phyloP scores from a whole-genome alignment of 2,888 invertebrate species.

The Mythimna loreyi region DNA sequence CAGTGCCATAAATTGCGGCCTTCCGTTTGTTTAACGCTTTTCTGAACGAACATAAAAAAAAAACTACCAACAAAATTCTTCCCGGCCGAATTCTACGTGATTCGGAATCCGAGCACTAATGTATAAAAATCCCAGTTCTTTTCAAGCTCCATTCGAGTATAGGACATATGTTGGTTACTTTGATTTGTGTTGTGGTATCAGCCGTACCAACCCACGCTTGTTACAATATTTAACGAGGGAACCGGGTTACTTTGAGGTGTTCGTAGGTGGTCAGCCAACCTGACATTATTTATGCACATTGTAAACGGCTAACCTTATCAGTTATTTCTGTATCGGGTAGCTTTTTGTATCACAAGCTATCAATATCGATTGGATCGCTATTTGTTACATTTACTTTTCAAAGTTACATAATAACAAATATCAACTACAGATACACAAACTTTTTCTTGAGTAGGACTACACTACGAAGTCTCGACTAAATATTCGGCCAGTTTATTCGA shows the following conservation, averaged over 20 bases:
- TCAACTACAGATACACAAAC: not conserved
- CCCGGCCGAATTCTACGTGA: constrained; percentile 8
- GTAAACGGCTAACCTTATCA: constrained; percentile 26
- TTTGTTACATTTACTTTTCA: not conserved
- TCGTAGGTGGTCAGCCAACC: constrained; percentile 35
- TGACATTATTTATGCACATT: constrained; percentile 36
- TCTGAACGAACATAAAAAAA: constrained; percentile 9
- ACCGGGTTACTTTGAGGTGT: constrained; percentile 30
- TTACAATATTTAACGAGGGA: constrained; percentile 44
- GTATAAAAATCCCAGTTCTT: constrained; percentile 12
- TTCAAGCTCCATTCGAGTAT: constrained; percentile 10
- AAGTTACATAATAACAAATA: not conserved
- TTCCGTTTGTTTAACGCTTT: constrained; percentile 3
- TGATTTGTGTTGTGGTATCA: constrained; percentile 46
- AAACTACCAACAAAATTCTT: not conserved
- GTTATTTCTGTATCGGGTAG: constrained; percentile 14
- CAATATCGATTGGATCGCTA: constrained; percentile 7
- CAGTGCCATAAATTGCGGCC: constrained; percentile 2
- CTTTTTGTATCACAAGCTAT: constrained; percentile 6
- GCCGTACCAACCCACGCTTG: constrained; percentile 36
- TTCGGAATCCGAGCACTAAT: not conserved
- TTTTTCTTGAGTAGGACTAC: not conserved
- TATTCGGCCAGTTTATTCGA: not conserved
- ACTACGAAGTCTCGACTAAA: too few relatives aligned
- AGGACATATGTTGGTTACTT: constrained; percentile 18